Percentiles rank a stretch among this genome's conserved stretches.
These are phyloP conservation scores for Malurus alboscapulatus DNA, from an alignment of 2,113 vertebrate species.

Conservation along the genomic window DNA sequence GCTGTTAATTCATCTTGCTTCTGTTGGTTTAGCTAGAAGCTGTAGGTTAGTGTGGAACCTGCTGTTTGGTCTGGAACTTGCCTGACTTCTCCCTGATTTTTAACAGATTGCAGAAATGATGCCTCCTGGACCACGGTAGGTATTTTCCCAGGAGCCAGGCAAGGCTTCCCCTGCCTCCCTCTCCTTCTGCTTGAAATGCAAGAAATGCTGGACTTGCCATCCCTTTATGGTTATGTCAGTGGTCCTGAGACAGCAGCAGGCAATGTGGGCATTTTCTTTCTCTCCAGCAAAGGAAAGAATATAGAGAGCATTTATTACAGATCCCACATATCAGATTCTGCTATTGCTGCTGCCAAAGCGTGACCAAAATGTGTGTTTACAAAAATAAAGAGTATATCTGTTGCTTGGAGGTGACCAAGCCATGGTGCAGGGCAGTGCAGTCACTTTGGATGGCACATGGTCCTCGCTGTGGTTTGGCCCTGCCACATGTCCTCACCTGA, in stretches of 20 bases:
- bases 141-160: neutral
- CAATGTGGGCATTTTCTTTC: neutral
- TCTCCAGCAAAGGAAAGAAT: neutral
- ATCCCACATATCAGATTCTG: neutral
- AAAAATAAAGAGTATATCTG: neutral
- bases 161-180: neutral
- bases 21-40: conserved; percentile 33
- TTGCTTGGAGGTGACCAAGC: neutral
- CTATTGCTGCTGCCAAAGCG: neutral
- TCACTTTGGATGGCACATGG: neutral
- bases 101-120: neutral
- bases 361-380: neutral
- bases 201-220: neutral
- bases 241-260: neutral
- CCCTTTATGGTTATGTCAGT: neutral
- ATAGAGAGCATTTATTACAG: neutral
- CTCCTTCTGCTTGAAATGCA: neutral
- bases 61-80: neutral
- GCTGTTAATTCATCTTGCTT: neutral
- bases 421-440: neutral
- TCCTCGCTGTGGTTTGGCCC: neutral
- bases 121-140: neutral
- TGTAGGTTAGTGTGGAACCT: neutral
- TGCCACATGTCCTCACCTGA: rapidly evolving
- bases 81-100: neutral